Evolutionary conservation across 2,888 invertebrate species (phyloP), one percentile per base, ranked within the genome.

Genomic region (Pandemis cinnamomeana): DNA sequence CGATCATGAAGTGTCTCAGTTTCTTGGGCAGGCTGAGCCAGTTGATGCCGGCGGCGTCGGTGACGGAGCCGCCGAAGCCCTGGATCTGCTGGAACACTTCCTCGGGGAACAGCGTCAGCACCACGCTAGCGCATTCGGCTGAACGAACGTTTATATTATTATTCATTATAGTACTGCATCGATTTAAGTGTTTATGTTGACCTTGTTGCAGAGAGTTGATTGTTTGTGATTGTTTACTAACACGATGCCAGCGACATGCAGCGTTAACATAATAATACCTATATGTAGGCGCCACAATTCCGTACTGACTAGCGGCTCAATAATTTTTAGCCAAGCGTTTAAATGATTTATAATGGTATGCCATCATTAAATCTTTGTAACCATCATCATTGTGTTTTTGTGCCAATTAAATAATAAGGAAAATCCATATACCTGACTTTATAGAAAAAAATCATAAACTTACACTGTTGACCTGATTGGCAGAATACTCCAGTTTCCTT

Each of bases 41-140:
- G 84, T 97, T 97, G 51, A 97, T 95, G 0, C 96, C 96, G 0
- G 95, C 94, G 0, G 95, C 84, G 76, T 96, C 96, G 0, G 98
- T 98, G 79, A 97, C 96, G 0, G 98, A 97, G 4, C 97, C 98
- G 0, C 98, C 98, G 85, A 97, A 98, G 0, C 98, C 98, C 42
- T 95, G 80, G 13, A 98, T 96, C 5, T 0, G 86, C 86, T 41
- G 55, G 20, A 55, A 55, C 55, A 55, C 55, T 7, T 55, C 55
- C 20, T 55, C 55, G 20, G 15, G 15, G 20, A 55, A 55, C 20
- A 55, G 20, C 15, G 0, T 7, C 20, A 55, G 8, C 20, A 8
- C 55, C 55, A 55, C 55, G 8, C 20, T 15, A 10, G 11, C 11
- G 20, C 55, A 20, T 8, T 7, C 55, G 7, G 6, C 55, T 55